Evolutionary conservation across 2,888 invertebrate species (phyloP).

Genomic region (Timema podura): DNA sequence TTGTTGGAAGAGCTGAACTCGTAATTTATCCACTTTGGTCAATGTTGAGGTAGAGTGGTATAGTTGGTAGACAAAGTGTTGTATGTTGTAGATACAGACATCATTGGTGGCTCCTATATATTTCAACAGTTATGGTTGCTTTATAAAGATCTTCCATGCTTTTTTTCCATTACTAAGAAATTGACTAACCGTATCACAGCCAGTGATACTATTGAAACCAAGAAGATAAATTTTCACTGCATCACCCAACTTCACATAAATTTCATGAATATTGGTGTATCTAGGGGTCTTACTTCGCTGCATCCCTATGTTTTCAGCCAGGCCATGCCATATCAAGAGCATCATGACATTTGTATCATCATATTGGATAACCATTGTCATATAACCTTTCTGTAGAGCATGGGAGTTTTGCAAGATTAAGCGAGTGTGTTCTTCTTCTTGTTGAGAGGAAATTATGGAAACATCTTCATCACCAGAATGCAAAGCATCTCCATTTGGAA

Average conservation of each 20-base stretch:
- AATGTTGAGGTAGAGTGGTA: no score
- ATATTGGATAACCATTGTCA: neutral
- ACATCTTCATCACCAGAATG: conserved; percentile 9
- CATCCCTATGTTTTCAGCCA: neutral
- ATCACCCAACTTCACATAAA: neutral
- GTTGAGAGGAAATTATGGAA: neutral
- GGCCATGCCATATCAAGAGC: neutral
- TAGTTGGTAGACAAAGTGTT: neutral
- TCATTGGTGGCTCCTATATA: neutral
- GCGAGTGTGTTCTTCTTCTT: neutral
- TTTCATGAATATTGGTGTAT: conserved; percentile 5
- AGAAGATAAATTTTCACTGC: neutral
- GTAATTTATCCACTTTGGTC: neutral
- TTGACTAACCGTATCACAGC: neutral
- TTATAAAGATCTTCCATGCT: neutral
- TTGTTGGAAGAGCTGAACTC: neutral
- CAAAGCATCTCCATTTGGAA: neutral
- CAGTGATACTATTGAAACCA: neutral
- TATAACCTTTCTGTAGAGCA: conserved; percentile 6
- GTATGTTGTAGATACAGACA: neutral
- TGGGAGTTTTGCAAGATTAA: neutral
- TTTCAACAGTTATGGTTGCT: conserved; percentile 7
- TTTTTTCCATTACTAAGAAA: neutral
- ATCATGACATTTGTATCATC: conserved; percentile 9
- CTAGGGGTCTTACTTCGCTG: neutral